phyloP scores from a whole-genome alignment of 2,888 invertebrate species.

The Andrena chrysosceles region DNA sequence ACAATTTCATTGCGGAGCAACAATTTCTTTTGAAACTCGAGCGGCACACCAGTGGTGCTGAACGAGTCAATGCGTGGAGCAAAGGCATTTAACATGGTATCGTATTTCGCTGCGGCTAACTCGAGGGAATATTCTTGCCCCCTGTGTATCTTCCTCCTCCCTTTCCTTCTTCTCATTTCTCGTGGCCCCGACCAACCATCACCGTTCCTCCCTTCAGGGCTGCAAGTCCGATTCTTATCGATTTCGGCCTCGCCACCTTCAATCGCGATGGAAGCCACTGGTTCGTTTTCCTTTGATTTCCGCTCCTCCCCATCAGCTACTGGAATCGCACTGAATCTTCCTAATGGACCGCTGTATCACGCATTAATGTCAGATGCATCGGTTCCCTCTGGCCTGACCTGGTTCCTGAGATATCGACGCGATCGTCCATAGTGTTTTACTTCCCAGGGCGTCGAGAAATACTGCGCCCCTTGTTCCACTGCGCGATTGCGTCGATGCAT shows the following conservation, averaged over 20 bases:
- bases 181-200: not conserved
- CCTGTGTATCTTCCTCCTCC: conserved; percentile 32
- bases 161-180: conserved; percentile 31
- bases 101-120: conserved; percentile 65
- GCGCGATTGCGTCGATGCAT: not conserved
- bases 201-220: conserved; percentile 23
- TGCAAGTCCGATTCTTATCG: conserved; percentile 68
- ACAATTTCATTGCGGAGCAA: conserved; percentile 33
- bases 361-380: conserved; percentile 63
- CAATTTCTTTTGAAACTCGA: conserved; percentile 40
- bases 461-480: not conserved
- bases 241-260: conserved; percentile 59
- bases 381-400: conserved; percentile 39
- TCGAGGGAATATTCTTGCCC: conserved; percentile 52
- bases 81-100: conserved; percentile 73
- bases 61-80: conserved; percentile 55
- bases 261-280: conserved; percentile 50
- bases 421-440: conserved; percentile 9
- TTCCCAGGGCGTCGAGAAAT: not conserved
- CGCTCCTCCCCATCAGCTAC: conserved; percentile 34
- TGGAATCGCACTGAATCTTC: conserved; percentile 60
- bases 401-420: conserved; percentile 45
- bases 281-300: conserved; percentile 30
- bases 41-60: conserved; percentile 42
- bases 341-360: conserved; percentile 61